Conservation (phyloP, 2,888 invertebrate species). For the Proisotoma minuta region DNA sequence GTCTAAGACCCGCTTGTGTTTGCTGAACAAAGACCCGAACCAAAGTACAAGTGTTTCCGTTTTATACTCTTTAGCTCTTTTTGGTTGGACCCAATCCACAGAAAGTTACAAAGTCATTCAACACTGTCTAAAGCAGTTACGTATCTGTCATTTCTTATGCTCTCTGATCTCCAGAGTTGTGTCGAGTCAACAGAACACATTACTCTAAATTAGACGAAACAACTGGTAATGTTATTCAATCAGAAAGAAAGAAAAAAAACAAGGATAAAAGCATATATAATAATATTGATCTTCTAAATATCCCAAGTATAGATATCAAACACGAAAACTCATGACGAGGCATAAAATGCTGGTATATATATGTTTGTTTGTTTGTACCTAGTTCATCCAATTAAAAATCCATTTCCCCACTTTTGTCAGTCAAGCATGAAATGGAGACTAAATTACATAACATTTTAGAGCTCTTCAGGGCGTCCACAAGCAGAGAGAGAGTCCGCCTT, state of each 20-base stretch:
- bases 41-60: not conserved
- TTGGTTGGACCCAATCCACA: no score
- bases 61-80: no score
- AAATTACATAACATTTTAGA: not conserved
- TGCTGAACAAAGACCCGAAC: not conserved
- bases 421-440: slow-evolving; percentile 11
- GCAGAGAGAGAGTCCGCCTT: slow-evolving; percentile 29
- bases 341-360: not conserved
- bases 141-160: no score
- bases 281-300: no score
- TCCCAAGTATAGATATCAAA: no score
- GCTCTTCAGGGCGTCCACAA: slow-evolving; percentile 21
- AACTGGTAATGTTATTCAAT: not conserved
- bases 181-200: no score
- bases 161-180: no score
- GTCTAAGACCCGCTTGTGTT: not conserved
- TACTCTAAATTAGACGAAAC: no score
- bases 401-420: slow-evolving; percentile 2
- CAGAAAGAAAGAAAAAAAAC: not conserved
- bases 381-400: slow-evolving; percentile 8
- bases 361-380: not conserved
- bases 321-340: not conserved
- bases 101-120: no score
- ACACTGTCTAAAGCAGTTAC: no score
- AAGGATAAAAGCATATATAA: not conserved